Percentiles rank a stretch among this genome's conserved stretches.
Evolutionary conservation across 2,888 invertebrate species (phyloP).

Genomic region (Orthonychiurus folsomi): DNA sequence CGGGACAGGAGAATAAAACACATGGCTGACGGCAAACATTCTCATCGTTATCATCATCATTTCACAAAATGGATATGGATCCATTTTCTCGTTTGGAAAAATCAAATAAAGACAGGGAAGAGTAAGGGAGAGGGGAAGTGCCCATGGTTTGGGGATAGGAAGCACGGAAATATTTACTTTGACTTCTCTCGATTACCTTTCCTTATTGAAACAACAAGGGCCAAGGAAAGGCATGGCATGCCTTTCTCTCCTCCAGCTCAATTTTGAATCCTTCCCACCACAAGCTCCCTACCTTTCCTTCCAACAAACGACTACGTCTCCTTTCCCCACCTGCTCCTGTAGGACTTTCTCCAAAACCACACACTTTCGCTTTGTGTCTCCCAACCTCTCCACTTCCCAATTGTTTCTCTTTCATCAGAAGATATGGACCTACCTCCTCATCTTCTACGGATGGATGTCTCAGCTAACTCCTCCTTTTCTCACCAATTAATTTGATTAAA

Average conservation of each 20-base stretch:
- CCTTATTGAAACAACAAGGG: background rate
- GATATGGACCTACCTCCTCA: background rate
- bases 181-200: background rate
- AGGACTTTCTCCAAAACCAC: no score
- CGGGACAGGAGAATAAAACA: no score
- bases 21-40: background rate
- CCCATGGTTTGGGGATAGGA: background rate
- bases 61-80: background rate
- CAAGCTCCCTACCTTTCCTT: no score
- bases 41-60: background rate
- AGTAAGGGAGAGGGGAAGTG: no score
- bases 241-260: background rate
- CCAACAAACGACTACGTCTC: no score
- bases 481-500: no score
- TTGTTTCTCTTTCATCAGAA: background rate
- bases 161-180: slow-evolving; percentile 1
- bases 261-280: background rate
- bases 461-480: no score
- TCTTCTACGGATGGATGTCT: no score
- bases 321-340: no score
- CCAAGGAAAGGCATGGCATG: no score
- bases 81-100: slow-evolving; percentile 1
- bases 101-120: background rate
- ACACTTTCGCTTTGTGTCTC: no score
- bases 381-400: background rate